phyloP scores from a whole-genome alignment of 2,113 vertebrate species.

The Rhinolophus sinicus region DNA sequence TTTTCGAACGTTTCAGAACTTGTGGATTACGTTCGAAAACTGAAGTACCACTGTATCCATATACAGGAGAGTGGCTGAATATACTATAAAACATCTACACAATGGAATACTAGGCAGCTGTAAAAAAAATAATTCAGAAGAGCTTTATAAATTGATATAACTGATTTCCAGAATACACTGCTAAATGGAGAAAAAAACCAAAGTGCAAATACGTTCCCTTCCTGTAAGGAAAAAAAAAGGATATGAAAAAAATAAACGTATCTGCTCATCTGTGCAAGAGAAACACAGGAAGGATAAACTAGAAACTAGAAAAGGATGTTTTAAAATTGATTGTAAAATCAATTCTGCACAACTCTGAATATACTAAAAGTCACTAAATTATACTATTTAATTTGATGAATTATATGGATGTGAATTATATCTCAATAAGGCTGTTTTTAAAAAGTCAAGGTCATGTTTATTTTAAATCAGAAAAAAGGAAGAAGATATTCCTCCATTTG shows the following conservation, averaged over 20 bases:
- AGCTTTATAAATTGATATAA: constrained; percentile 16
- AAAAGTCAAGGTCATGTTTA: constrained; percentile 19
- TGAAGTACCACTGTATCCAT: not conserved
- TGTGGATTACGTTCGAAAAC: no score
- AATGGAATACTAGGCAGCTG: not conserved
- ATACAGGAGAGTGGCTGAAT: not conserved
- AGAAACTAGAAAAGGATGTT: not conserved
- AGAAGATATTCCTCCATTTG: not conserved
- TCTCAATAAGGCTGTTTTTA: not conserved
- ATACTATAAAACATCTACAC: not conserved
- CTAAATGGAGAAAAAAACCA: not conserved
- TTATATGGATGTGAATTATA: not conserved
- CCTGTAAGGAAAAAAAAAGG: not conserved
- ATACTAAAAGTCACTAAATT: not conserved
- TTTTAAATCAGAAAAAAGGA: constrained; percentile 21
- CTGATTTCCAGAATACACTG: not conserved
- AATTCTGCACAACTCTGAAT: not conserved
- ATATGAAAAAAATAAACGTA: not conserved
- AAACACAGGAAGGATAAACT: not conserved
- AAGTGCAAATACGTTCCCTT: not conserved
- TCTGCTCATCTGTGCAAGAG: not conserved
- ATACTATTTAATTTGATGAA: not conserved
- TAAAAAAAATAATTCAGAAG: not conserved
- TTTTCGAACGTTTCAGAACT: no score
- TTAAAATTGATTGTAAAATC: not conserved